These are phyloP conservation scores for Oreochromis niloticus DNA, from an alignment of 2,113 vertebrate genomes.

Conservation along the genomic window DNA sequence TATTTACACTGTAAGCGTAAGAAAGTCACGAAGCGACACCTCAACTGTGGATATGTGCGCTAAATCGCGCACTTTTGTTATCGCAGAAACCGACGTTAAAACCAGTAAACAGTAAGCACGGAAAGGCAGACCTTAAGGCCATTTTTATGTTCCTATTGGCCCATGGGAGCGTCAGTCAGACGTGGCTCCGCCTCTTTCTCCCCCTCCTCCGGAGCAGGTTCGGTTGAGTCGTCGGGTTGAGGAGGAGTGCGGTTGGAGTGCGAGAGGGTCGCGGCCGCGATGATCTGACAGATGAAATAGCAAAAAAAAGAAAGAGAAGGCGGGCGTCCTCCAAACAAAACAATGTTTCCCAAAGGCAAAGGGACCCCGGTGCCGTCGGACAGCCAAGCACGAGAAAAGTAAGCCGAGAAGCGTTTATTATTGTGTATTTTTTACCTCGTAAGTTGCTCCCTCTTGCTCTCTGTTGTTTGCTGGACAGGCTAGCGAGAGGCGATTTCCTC, in stretches of 20 bases:
- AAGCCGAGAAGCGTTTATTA: constrained; percentile 64
- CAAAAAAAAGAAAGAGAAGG: constrained; percentile 69
- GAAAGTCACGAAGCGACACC: neutral
- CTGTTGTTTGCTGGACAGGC: constrained; percentile 65
- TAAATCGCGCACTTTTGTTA: neutral
- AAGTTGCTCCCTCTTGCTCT: constrained; percentile 41
- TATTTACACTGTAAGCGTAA: neutral
- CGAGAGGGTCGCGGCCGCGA: constrained; percentile 83
- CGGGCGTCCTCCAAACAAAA: constrained; percentile 67
- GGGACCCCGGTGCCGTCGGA: constrained; percentile 93
- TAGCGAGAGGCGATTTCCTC: constrained; percentile 63
- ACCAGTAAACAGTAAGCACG: constrained; percentile 1
- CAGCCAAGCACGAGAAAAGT: constrained; percentile 94
- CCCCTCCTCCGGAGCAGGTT: constrained; percentile 71
- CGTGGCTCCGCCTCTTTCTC: constrained; percentile 56
- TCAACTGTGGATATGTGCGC: neutral
- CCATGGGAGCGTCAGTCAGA: constrained; percentile 27
- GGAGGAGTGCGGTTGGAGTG: constrained; percentile 78
- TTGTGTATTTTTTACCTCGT: constrained; percentile 32
- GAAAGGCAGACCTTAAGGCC: constrained; percentile 29
- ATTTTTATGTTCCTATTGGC: constrained; percentile 51
- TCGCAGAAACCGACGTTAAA: constrained; percentile 10
- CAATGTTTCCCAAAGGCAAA: constrained; percentile 97
- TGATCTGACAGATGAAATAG: constrained; percentile 87
- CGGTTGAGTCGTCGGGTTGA: constrained; percentile 72